A percentile compares a stretch with the other conserved stretches of the same genome.
Conservation (phyloP, 2,113 vertebrate genomes). For the Callionymus lyra region DNA sequence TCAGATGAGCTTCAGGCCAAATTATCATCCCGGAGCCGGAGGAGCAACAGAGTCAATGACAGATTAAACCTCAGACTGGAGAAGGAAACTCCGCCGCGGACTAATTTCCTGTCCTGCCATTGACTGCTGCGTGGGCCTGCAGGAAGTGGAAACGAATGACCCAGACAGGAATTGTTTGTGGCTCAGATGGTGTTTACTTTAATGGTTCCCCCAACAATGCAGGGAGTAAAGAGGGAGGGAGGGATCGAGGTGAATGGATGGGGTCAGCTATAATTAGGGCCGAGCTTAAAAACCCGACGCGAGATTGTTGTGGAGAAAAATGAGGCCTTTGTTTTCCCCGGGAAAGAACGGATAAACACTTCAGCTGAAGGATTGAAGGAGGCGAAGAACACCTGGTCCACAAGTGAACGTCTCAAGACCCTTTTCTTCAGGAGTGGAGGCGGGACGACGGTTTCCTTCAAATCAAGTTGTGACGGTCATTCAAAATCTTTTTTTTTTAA, state of each 20-base stretch:
- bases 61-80: slow-evolving; percentile 21
- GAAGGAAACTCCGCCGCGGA: slow-evolving; percentile 26
- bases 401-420: no score
- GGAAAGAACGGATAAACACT: no score
- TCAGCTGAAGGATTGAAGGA: no score
- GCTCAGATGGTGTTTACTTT: slow-evolving; percentile 27
- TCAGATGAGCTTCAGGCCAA: slow-evolving; percentile 15
- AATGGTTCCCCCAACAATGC: slow-evolving; percentile 30
- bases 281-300: no score
- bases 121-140: slow-evolving; percentile 7
- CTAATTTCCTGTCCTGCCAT: slow-evolving; percentile 32
- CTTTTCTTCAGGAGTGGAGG: no score
- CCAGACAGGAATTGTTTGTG: slow-evolving; percentile 29
- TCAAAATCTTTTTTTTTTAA: no score
- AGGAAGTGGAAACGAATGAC: slow-evolving; percentile 37
- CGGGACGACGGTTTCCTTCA: no score
- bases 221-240: slow-evolving; percentile 11
- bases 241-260: slow-evolving; percentile 37
- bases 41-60: slow-evolving; percentile 10
- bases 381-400: no score
- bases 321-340: background rate
- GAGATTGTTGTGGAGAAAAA: no score
- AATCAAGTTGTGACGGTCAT: no score
- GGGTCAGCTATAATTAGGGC: slow-evolving; percentile 26
- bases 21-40: slow-evolving; percentile 23